A percentile compares a stretch with the other conserved stretches of the same genome.
Conservation (phyloP, 2,888 invertebrate genomes). For the Amiota communis region DNA sequence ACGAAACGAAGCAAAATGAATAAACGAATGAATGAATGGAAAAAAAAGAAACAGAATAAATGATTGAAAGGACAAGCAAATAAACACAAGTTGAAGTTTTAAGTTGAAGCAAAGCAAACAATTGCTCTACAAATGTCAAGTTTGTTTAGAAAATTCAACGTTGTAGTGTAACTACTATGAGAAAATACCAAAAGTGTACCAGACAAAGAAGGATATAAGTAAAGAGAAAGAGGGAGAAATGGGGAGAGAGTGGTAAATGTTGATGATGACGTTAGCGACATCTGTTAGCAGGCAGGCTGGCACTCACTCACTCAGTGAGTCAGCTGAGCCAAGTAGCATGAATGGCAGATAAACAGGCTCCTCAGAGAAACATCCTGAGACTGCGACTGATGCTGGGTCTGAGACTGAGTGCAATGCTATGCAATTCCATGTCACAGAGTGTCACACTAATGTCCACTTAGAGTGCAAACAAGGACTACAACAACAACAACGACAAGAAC, state of each 20-base stretch:
- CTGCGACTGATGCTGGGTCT: not conserved
- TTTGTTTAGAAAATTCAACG: conserved; percentile 21
- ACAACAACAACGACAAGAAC: not conserved
- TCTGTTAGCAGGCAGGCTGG: not conserved
- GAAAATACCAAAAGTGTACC: no score
- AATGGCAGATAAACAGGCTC: conserved; percentile 28
- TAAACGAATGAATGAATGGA: not conserved
- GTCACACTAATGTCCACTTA: conserved; percentile 29
- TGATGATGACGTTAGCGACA: not conserved
- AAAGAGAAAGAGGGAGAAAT: no score
- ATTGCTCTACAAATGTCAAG: conserved; percentile 27
- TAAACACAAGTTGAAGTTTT: not conserved
- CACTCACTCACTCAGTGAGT: not conserved
- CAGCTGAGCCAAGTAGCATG: conserved; percentile 35
- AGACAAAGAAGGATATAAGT: no score
- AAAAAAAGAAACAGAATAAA: not conserved
- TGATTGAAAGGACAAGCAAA: not conserved
- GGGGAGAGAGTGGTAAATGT: not conserved
- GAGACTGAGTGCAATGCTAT: not conserved
- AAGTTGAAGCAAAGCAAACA: conserved; percentile 11
- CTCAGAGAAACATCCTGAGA: conserved; percentile 18
- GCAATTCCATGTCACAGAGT: not conserved
- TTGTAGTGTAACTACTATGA: no score
- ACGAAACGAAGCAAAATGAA: not conserved
- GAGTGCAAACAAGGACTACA: conserved; percentile 9